Evolutionary conservation across 2,113 vertebrate species (phyloP).

Genomic region (Menidia beryllina): DNA sequence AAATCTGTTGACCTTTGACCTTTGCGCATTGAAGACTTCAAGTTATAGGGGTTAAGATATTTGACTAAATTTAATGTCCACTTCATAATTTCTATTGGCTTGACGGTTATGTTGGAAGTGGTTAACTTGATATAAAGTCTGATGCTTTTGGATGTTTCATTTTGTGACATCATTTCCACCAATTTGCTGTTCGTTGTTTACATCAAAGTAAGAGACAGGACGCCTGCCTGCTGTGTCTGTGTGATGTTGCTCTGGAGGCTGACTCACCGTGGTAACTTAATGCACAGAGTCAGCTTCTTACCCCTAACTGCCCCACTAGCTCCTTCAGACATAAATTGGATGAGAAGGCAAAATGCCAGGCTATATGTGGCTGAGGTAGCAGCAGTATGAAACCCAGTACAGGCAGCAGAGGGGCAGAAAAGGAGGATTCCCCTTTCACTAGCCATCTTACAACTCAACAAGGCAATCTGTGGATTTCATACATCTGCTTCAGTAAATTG

Average conservation of each 20-base stretch:
- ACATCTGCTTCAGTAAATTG: too few relatives aligned
- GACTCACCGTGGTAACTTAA: constrained; percentile 69
- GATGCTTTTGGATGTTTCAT: constrained; percentile 22
- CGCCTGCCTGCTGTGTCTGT: constrained; percentile 37
- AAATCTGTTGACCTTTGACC: constrained; percentile 44
- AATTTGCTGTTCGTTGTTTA: constrained; percentile 34
- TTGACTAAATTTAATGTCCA: background rate
- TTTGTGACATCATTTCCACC: constrained; percentile 33
- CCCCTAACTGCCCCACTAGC: constrained; percentile 69
- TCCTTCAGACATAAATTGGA: constrained; percentile 69
- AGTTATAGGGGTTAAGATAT: constrained; percentile 1
- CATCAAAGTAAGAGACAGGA: constrained; percentile 24
- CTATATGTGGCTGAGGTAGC: constrained; percentile 46
- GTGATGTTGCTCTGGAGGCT: constrained; percentile 45
- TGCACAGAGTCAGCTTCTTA: constrained; percentile 69
- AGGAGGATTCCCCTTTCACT: constrained; percentile 33
- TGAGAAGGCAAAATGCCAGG: constrained; percentile 71
- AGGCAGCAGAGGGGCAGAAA: constrained; percentile 14
- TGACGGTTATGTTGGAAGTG: background rate
- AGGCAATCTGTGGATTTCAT: background rate
- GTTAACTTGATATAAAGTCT: constrained; percentile 3
- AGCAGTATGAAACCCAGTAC: constrained; percentile 20
- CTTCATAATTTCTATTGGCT: background rate
- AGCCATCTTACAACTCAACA: background rate
- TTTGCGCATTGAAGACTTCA: constrained; percentile 17